Conservation (phyloP, 1,140 invertebrate species). For the Sarcophaga bullata region DNA sequence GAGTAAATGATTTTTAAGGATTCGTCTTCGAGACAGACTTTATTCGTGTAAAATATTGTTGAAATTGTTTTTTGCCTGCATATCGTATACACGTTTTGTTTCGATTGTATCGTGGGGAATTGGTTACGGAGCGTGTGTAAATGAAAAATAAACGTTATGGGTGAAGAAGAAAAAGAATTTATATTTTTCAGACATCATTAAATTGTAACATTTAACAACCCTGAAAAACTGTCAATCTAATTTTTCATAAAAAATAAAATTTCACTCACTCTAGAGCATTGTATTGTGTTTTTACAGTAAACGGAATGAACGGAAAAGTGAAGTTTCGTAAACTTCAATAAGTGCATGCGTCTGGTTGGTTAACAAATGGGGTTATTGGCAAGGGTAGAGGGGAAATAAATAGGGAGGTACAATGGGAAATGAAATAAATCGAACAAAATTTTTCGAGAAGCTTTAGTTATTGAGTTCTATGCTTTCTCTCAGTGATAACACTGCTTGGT, state of each 20-base stretch:
- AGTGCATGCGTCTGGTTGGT: too few relatives aligned
- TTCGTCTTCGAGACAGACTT: not conserved
- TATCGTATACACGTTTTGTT: not conserved
- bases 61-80: not conserved
- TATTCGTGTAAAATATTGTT: not conserved
- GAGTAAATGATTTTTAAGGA: too few relatives aligned
- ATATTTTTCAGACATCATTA: slow-evolving; percentile 59
- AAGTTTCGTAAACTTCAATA: too few relatives aligned
- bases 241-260: slow-evolving; percentile 43
- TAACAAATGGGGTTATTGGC: too few relatives aligned
- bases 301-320: too few relatives aligned
- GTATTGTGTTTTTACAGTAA: not conserved
- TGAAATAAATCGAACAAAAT: too few relatives aligned
- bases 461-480: too few relatives aligned
- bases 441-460: too few relatives aligned
- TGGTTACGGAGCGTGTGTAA: not conserved
- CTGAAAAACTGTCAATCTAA: slow-evolving; percentile 54
- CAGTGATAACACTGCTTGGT: too few relatives aligned
- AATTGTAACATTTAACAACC: slow-evolving; percentile 50
- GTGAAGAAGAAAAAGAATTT: slow-evolving; percentile 45
- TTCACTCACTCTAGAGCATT: slow-evolving; percentile 19
- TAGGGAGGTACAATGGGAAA: too few relatives aligned
- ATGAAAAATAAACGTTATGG: slow-evolving; percentile 49
- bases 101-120: not conserved
- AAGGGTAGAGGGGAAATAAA: too few relatives aligned